These are phyloP conservation scores for Lathamus discolor DNA, from an alignment of 2,113 vertebrate species.

Conservation along the genomic window DNA sequence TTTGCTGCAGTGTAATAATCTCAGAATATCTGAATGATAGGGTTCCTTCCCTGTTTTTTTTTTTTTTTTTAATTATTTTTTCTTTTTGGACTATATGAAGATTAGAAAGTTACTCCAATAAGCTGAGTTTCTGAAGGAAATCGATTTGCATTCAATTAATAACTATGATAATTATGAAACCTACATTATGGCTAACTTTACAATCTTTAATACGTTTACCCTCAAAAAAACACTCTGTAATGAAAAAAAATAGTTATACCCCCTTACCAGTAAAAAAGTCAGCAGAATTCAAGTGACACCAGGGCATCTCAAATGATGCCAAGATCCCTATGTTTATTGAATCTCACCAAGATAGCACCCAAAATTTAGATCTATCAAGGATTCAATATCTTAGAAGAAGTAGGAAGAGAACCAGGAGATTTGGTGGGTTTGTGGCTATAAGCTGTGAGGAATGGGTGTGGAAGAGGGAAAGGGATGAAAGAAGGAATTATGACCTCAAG, in stretches of 20 bases:
- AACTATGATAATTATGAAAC: not conserved
- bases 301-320: not conserved
- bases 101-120: not conserved
- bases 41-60: not conserved
- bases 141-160: not conserved
- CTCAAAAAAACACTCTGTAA: not conserved
- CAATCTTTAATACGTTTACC: not conserved
- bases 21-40: not conserved
- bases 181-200: not conserved
- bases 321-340: not conserved
- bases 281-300: not conserved
- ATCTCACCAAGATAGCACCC: not conserved
- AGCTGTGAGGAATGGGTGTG: not conserved
- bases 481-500: not conserved
- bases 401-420: not conserved
- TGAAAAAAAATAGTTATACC: not conserved
- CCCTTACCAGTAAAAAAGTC: not conserved
- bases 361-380: not conserved
- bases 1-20: not conserved
- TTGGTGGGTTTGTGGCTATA: not conserved
- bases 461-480: not conserved
- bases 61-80: not conserved
- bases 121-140: not conserved
- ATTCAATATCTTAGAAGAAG: not conserved
- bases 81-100: not conserved